phyloP scores from a whole-genome alignment of 2,797 vertebrate species.

The Phylloscopus collybita region DNA sequence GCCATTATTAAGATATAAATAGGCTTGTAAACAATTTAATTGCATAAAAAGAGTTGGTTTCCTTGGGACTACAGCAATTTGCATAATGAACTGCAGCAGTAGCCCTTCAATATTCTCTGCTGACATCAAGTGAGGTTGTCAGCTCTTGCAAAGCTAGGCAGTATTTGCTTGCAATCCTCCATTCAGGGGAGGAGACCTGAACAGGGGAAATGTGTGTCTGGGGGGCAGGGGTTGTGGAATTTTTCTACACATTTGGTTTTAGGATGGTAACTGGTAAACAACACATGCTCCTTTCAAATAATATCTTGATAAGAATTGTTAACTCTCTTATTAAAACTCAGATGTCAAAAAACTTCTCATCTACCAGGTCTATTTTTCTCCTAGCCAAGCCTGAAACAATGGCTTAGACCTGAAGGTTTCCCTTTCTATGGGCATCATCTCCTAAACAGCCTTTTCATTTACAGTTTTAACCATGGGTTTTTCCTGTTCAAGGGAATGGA shows the following conservation, averaged over 20 bases:
- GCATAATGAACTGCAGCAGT: conserved; percentile 44
- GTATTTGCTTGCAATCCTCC: not conserved
- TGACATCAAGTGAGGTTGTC: not conserved
- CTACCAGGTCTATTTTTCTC: not conserved
- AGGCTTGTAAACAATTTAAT: conserved; percentile 62
- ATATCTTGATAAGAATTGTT: not conserved
- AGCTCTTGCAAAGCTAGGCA: not conserved
- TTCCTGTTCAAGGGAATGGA: not conserved
- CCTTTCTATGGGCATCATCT: not conserved
- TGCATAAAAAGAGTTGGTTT: conserved; percentile 53
- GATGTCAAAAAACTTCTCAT: not conserved
- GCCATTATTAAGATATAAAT: conserved; percentile 61
- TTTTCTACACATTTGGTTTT: not conserved
- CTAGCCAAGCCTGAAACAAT: not conserved
- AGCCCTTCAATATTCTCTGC: not conserved
- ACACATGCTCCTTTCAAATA: not conserved
- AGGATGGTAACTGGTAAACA: not conserved
- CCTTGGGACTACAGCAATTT: conserved; percentile 50
- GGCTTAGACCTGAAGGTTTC: not conserved
- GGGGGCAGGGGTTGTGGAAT: too few species aligned
- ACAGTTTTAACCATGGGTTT: not conserved
- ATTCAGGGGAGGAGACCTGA: not conserved
- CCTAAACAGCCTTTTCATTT: not conserved
- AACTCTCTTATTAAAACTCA: not conserved
- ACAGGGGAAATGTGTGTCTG: not conserved